These are phyloP conservation scores for Artemia franciscana DNA, from an alignment of 1,140 invertebrate species.

Conservation along the genomic window DNA sequence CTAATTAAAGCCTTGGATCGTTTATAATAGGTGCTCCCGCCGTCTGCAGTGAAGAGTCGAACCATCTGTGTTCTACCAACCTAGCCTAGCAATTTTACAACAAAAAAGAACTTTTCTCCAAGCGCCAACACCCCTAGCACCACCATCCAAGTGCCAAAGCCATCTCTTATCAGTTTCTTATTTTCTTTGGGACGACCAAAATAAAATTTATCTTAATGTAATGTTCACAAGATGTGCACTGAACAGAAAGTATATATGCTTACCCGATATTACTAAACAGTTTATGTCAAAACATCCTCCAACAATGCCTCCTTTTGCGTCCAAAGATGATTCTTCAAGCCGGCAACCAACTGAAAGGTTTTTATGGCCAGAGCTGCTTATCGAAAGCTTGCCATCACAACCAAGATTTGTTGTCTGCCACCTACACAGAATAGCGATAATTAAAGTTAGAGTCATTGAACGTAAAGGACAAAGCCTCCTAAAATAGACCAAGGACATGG, in stretches of 20 bases:
- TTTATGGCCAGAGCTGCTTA: slow-evolving; percentile 79
- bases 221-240: too few species aligned
- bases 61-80: too few species aligned
- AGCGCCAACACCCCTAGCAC: too few species aligned
- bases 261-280: slow-evolving; percentile 61
- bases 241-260: slow-evolving; percentile 17
- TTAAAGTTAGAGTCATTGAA: slow-evolving; percentile 1
- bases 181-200: neutral
- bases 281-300: slow-evolving; percentile 78
- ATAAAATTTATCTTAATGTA: slow-evolving; percentile 3
- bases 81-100: too few species aligned
- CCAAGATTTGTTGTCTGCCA: slow-evolving; percentile 78
- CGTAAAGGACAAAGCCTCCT: neutral
- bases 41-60: too few species aligned
- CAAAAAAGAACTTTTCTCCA: too few species aligned
- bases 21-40: too few species aligned
- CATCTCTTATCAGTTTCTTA: too few species aligned
- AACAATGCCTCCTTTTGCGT: slow-evolving; percentile 86
- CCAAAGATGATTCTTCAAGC: slow-evolving; percentile 64
- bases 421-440: slow-evolving; percentile 21
- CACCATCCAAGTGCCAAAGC: too few species aligned
- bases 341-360: slow-evolving; percentile 73
- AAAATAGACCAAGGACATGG: slow-evolving; percentile 4
- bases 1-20: too few species aligned
- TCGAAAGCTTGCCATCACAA: slow-evolving; percentile 69